These are phyloP conservation scores for Sparidentex hasta DNA, from an alignment of 2,797 vertebrate species.

Conservation along the genomic window DNA sequence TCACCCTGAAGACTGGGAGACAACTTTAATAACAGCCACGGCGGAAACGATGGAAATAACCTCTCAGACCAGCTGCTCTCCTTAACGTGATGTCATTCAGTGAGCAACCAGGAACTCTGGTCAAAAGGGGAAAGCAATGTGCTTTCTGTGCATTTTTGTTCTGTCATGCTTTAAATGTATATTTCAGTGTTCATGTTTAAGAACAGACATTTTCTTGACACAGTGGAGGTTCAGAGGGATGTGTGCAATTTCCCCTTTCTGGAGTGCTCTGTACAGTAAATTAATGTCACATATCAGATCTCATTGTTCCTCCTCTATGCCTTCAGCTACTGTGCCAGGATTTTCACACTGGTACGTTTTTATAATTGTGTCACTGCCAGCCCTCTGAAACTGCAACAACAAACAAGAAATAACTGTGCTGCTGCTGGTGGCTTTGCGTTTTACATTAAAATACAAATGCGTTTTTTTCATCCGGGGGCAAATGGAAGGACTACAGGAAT, in stretches of 20 bases:
- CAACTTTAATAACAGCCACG: constrained; percentile 63
- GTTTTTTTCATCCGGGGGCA: constrained; percentile 32
- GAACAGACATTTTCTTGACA: constrained; percentile 39
- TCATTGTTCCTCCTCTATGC: constrained; percentile 71
- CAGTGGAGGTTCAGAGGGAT: constrained; percentile 67
- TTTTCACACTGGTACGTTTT: constrained; percentile 76
- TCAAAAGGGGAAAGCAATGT: constrained; percentile 73
- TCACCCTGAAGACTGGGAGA: constrained; percentile 78
- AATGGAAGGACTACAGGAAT: constrained; percentile 17
- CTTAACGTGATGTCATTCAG: constrained; percentile 68
- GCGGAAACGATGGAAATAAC: constrained; percentile 76
- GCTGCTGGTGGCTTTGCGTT: constrained; percentile 51
- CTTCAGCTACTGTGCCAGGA: constrained; percentile 76
- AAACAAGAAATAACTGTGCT: constrained; percentile 36
- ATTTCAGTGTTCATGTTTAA: constrained; percentile 63
- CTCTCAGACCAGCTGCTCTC: constrained; percentile 77
- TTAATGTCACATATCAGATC: constrained; percentile 71
- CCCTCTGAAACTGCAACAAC: constrained; percentile 58
- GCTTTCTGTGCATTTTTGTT: constrained; percentile 76
- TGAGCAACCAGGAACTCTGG: constrained; percentile 63
- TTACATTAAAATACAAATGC: constrained; percentile 30
- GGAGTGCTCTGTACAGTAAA: constrained; percentile 61
- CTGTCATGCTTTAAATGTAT: constrained; percentile 73
- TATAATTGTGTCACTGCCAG: constrained; percentile 75
- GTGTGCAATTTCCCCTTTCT: constrained; percentile 82